Evolutionary conservation across 2,113 vertebrate genomes (phyloP), one percentile per base, ranked within the genome.

Genomic region (Atherinomorus stipes): DNA sequence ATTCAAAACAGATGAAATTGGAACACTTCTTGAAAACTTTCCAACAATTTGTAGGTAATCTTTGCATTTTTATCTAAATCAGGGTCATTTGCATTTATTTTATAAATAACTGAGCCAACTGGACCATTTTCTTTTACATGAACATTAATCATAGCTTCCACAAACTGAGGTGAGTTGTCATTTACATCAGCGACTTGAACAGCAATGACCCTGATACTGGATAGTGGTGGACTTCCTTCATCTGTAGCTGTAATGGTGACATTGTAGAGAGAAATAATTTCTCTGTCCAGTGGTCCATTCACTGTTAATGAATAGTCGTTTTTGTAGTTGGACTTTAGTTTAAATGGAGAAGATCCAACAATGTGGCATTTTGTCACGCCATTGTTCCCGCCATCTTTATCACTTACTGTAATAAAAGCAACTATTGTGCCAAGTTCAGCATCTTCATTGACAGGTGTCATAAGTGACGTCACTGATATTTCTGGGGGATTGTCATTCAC

Each of bases 401-500:
- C 96, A 68, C 66, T 92, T 21, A 96, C 87, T 57, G 92, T 94
- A 22, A 97, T 64, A 15, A 97, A 91, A 44, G 95, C 96, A 67
- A 96, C 92, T 12, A 94, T 93, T 1, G 95, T 96, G 9, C 94
- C 95, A 21, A 88, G 64, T 38, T 78, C 76, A 0, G 94, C 90
- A 9, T 95, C 93, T 85, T 98, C 95, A 1, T 91, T 93, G 18
- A 97, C 69, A 0, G 94, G 90, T 11, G 91, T 94, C 71, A 91
- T 93, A 2, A 97, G 86, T 49, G 95, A 95, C 5, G 94, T 91
- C 70, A 97, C 61, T 0, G 88, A 91, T 86, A 97, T 93, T 66
- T 96, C 93, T 0, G 96, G 96, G 4, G 90, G 79, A 11, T 97
- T 96, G 52, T 97, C 95, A 63, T 97, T 98, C 42, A 95, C 92